Percentiles rank a stretch among this genome's conserved stretches.
Evolutionary conservation across 2,113 vertebrate genomes (phyloP).

Genomic region (Lates calcarifer): DNA sequence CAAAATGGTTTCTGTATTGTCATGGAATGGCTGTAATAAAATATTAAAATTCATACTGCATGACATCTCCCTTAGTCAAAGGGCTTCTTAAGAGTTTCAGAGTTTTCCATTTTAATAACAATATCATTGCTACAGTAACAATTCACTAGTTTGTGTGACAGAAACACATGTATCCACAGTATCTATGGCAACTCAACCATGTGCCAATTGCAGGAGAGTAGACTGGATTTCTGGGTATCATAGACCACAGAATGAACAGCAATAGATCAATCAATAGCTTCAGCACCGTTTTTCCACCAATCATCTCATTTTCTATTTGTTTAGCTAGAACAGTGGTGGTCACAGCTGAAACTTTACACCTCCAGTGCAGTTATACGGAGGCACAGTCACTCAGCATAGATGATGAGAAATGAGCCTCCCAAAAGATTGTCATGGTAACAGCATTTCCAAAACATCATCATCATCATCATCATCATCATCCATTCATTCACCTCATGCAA

Average conservation of each 20-base stretch:
- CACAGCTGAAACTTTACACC: constrained; percentile 28
- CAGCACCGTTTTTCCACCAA: neutral
- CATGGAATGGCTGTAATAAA: constrained; percentile 51
- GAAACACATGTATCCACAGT: constrained; percentile 26
- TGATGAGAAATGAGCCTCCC: constrained; percentile 35
- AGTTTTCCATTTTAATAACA: constrained; percentile 35
- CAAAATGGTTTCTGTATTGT: constrained; percentile 29
- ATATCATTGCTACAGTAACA: constrained; percentile 37
- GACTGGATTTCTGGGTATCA: constrained; percentile 45
- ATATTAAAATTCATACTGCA: constrained; percentile 46
- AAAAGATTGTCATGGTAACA: constrained; percentile 73
- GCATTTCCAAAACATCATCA: constrained; percentile 21
- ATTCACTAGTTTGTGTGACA: constrained; percentile 46
- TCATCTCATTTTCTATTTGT: constrained; percentile 34
- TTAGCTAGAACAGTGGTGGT: constrained; percentile 22
- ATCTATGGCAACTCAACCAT: constrained; percentile 59
- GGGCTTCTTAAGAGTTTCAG: constrained; percentile 10
- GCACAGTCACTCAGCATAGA: constrained; percentile 28
- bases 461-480: constrained; percentile 33
- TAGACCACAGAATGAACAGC: constrained; percentile 53
- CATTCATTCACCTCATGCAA: constrained; percentile 44
- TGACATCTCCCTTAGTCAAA: constrained; percentile 17
- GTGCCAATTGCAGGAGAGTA: constrained; percentile 11
- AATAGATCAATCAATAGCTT: constrained; percentile 41
- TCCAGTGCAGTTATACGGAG: constrained; percentile 46